Evolutionary conservation across 2,113 vertebrate species (phyloP), one percentile per base, ranked within the genome.

Genomic region (Perca flavescens): DNA sequence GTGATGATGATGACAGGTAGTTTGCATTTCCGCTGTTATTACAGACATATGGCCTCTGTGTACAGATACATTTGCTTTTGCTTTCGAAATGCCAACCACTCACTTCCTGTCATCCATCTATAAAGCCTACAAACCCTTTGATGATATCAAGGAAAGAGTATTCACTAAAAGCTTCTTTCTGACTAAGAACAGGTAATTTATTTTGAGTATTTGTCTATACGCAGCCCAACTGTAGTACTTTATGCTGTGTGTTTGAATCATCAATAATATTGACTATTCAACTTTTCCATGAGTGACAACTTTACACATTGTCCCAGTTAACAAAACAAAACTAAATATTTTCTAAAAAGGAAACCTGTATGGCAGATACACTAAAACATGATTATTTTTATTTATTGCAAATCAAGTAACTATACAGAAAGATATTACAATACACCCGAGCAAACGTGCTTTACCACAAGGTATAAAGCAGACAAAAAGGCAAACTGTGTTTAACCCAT

Each of bases 1-100:
- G 4, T 71, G 70, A 80, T 52, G 85, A 66, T 11, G 53, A 28
- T 49, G 72, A 77, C 3, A 12, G 49, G 17, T 66, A 74, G 64
- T 15, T 86, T 81, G 76, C 73, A 80, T 91, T 87, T 87, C 76
- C 47, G 65, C 56, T 57, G 54, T 53, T 76, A 77, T 77, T 77
- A 60, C 58, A 70, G 54, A 83, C 58, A 75, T 73, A 77, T 84
- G 77, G 69, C 74, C 76, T 73, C 73, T 46, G 28, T 67, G 34
- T 28, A 28, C 65, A 54, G 80, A 65, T 71, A 75, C 77, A 72
- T 83, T 80, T 67, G 64, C n/a, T 74, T 81, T 66, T 25, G 34
- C 63, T 60, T 34, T 34, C 13, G 12, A 67, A 63, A 78, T 54
- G 31, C 53, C 77, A 67, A 43, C 58, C 36, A 52, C 79, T 54